Evolutionary conservation across 2,888 invertebrate species (phyloP), one percentile per base, ranked within the genome.

Genomic region (Coleophora deauratella): DNA sequence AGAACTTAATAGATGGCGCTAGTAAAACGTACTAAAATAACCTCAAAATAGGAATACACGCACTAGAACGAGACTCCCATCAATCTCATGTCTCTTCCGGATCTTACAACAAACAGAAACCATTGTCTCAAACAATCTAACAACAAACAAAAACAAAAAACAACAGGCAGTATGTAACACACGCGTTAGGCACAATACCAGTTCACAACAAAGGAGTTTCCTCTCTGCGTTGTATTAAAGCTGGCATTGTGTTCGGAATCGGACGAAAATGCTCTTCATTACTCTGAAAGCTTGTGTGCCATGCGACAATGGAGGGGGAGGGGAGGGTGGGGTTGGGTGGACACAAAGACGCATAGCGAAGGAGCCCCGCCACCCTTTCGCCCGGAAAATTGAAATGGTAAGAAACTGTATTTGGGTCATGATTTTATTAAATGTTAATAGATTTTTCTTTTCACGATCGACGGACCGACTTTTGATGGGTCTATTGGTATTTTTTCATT

Each of bases 231-330:
- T 76, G 84, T 85, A 82, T 81, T 82, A 85, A 79, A 82, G 78
- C 74, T 62, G 47, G 65, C 58, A 82, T 84, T 85, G 85, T 85
- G 62, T 43, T 65, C 72, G 59, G 76, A 86, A 86, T 86, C 84
- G 85, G 82, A 85, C 86, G 84, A 86, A 86, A 86, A 86, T 86
- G 82, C 85, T 86, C 86, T 86, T 86, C 86, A 86, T 86, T 86
- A 86, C 81, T 77, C 74, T 85, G 86, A 86, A 85, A 86, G 86
- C 86, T 82, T 77, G 80, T 79, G 77, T 84, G 80, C 80, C 72
- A 72, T 77, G 73, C 77, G 77, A 85, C 85, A 85, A 85, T 84
- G 72, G 76, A 55, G 66, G 63, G 64, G 57, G 52, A 62, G 63
- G 64, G 59, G 43, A 52, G 57, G 55, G 49, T 42, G 41, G 46